These are phyloP conservation scores for Melanotus villosus DNA, from an alignment of 2,888 invertebrate genomes.

Conservation along the genomic window DNA sequence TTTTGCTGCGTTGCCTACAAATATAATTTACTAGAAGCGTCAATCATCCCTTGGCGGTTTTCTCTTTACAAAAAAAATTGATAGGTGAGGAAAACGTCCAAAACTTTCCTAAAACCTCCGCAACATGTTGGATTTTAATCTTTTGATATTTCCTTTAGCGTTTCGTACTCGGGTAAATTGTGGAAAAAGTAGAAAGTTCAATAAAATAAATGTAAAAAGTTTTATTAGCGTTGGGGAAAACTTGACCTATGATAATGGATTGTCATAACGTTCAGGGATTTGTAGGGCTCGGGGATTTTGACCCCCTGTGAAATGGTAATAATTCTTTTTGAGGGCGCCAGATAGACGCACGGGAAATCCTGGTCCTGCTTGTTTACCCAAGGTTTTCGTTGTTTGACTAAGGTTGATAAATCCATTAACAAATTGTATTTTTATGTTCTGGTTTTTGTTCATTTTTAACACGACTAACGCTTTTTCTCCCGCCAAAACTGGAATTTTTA, in stretches of 20 bases:
- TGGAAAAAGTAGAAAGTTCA: conserved; percentile 17
- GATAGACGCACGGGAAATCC: conserved; percentile 4
- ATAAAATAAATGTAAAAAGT: conserved; percentile 18
- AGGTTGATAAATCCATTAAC: conserved; percentile 5
- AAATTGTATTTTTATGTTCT: background rate
- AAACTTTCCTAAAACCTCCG: background rate
- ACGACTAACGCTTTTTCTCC: too few relatives aligned
- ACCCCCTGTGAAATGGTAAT: conserved; percentile 9
- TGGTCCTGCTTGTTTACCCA: conserved; percentile 8
- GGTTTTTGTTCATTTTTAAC: too few relatives aligned
- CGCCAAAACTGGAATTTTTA: too few relatives aligned
- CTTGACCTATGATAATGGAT: conserved; percentile 23
- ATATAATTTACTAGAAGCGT: conserved; percentile 19
- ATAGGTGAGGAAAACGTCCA: background rate
- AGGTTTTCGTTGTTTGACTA: background rate
- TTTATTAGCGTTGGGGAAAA: conserved; percentile 19
- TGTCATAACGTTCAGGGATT: conserved; percentile 14
- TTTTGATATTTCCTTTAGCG: conserved; percentile 12
- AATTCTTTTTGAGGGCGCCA: conserved; percentile 12
- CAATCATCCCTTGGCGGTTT: conserved; percentile 14
- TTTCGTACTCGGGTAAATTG: conserved; percentile 6
- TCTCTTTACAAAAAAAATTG: background rate
- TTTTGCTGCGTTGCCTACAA: conserved; percentile 5
- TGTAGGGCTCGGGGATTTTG: conserved; percentile 6
- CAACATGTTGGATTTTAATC: background rate